Percentiles rank a stretch among this genome's conserved stretches.
phyloP scores from a whole-genome alignment of 2,797 vertebrate species.

The Characodon lateralis region DNA sequence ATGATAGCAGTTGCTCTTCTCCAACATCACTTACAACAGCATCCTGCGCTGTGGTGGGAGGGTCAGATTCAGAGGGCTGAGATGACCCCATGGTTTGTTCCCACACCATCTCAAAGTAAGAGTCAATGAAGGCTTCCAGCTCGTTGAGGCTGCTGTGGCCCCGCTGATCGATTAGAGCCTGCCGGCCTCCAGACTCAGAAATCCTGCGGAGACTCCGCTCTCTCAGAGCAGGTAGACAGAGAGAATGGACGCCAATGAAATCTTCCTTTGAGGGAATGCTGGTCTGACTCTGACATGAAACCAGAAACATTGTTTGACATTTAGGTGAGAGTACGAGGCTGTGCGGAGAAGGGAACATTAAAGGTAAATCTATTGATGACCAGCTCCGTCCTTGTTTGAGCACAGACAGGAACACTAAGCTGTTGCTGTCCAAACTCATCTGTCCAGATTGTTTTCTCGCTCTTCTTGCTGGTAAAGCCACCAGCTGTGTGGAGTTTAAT shows the following conservation, averaged over 20 bases:
- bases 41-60: neutral
- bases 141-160: conserved; percentile 72
- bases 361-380: conserved; percentile 30
- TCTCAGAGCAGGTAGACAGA: conserved; percentile 41
- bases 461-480: conserved; percentile 20
- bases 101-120: conserved; percentile 73
- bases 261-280: conserved; percentile 7
- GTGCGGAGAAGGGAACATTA: conserved; percentile 14
- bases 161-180: conserved; percentile 67
- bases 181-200: conserved; percentile 49
- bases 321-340: conserved; percentile 1
- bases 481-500: neutral
- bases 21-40: neutral
- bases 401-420: conserved; percentile 13
- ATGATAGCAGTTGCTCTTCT: conserved; percentile 51
- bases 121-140: conserved; percentile 79
- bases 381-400: conserved; percentile 29
- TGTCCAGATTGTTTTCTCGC: neutral
- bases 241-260: conserved; percentile 4
- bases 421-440: conserved; percentile 8
- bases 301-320: conserved; percentile 19
- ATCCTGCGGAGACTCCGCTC: conserved; percentile 47
- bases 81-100: conserved; percentile 52
- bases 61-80: conserved; percentile 4
- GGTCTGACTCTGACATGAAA: conserved; percentile 26